A percentile compares a stretch with the other conserved stretches of the same genome.
Conservation (phyloP, 2,888 invertebrate genomes). For the Gryllus longicercus region DNA sequence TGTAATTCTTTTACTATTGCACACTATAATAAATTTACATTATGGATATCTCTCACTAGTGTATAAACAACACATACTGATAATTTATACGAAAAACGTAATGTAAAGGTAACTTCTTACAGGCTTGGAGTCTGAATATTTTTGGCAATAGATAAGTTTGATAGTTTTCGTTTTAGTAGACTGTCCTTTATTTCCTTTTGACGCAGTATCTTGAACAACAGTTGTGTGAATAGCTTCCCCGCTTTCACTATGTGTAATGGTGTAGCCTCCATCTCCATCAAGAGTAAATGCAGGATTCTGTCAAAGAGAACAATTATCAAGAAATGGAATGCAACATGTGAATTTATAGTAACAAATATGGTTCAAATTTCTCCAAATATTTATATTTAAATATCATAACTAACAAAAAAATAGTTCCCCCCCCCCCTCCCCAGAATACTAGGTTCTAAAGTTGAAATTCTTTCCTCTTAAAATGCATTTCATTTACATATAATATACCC, state of each 20-base stretch:
- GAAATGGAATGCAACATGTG: too few relatives aligned
- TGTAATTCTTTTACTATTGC: background rate
- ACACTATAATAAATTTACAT: background rate
- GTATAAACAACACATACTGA: too few relatives aligned
- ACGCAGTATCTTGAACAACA: conserved; percentile 22
- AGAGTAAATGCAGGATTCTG: conserved; percentile 39
- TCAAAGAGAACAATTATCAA: background rate
- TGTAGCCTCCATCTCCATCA: conserved; percentile 62
- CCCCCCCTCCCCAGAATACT: too few relatives aligned
- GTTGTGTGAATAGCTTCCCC: conserved; percentile 47
- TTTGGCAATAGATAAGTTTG: conserved; percentile 58
- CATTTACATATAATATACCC: too few relatives aligned
- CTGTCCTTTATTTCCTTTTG: conserved; percentile 36
- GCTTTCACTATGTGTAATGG: conserved; percentile 60
- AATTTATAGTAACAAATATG: too few relatives aligned
- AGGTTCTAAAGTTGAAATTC: too few relatives aligned
- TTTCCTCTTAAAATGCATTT: too few relatives aligned
- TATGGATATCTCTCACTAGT: background rate
- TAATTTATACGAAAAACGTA: too few relatives aligned
- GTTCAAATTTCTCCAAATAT: too few relatives aligned
- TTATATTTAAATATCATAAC: too few relatives aligned
- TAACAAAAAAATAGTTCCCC: too few relatives aligned
- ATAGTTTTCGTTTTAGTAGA: conserved; percentile 50
- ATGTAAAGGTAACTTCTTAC: conserved; percentile 47
- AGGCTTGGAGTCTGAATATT: conserved; percentile 56